Evolutionary conservation across 2,113 vertebrate genomes (phyloP).

Genomic region (Pseudorhombus dupliciocellatus): DNA sequence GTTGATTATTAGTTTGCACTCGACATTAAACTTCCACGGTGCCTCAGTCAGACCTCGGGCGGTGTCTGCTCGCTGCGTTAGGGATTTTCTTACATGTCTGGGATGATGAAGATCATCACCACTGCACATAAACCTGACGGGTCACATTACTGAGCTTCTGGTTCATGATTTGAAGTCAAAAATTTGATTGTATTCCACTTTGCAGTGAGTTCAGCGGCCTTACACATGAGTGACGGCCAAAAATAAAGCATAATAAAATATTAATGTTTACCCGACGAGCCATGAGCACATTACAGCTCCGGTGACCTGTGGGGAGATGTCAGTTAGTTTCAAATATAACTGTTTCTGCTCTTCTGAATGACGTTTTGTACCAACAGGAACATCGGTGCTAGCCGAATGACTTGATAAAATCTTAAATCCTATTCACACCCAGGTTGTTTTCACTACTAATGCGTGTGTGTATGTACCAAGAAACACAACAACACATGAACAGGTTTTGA

Average conservation of each 20-base stretch:
- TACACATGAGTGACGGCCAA: neutral
- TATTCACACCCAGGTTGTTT: too few species aligned
- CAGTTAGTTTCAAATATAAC: neutral
- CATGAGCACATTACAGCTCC: neutral
- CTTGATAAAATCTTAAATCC: too few species aligned
- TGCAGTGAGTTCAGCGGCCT: neutral
- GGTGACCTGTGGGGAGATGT: neutral
- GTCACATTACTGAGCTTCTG: neutral
- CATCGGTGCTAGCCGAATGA: too few species aligned
- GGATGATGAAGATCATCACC: neutral
- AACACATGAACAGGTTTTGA: too few species aligned
- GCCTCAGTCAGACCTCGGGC: neutral
- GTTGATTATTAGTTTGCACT: constrained; percentile 16
- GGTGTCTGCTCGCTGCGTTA: neutral
- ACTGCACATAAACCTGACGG: neutral
- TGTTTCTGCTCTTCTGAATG: too few species aligned
- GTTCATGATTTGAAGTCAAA: neutral
- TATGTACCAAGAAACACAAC: too few species aligned
- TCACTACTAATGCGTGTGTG: too few species aligned
- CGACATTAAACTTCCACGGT: constrained; percentile 8
- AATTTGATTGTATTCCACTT: neutral
- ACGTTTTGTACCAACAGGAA: too few species aligned
- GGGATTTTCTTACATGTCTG: neutral
- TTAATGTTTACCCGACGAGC: neutral
- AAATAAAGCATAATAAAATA: neutral